Conservation (phyloP, 2,888 invertebrate genomes). For the Sceliomorpha sp. region DNA sequence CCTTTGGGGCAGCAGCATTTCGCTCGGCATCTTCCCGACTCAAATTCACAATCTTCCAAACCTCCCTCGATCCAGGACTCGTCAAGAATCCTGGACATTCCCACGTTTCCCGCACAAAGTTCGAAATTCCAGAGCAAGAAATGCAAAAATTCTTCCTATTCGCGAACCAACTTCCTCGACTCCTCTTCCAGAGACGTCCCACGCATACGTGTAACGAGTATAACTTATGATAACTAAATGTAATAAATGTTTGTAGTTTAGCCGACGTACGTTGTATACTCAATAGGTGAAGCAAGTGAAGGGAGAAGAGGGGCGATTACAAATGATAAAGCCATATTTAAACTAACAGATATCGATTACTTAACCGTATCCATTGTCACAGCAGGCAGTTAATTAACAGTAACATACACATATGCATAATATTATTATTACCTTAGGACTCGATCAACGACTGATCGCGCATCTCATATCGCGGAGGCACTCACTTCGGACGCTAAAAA, state of each 20-base stretch:
- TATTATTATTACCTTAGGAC: constrained; percentile 68
- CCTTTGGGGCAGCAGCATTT: neutral
- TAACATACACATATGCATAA: constrained; percentile 61
- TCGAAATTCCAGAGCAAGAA: constrained; percentile 1
- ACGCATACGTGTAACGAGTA: constrained; percentile 64
- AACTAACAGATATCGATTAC: constrained; percentile 76
- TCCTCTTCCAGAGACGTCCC: constrained; percentile 51
- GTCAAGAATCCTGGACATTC: neutral
- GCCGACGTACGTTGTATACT: constrained; percentile 78
- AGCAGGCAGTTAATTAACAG: constrained; percentile 70
- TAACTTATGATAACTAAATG: constrained; percentile 76
- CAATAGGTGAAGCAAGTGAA: constrained; percentile 63
- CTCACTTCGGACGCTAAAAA: constrained; percentile 72
- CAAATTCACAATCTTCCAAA: constrained; percentile 39
- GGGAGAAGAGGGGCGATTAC: constrained; percentile 56
- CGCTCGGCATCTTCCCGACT: constrained; percentile 18
- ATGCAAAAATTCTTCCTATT: constrained; percentile 27
- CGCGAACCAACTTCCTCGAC: neutral
- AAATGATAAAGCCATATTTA: constrained; percentile 75
- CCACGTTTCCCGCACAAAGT: neutral
- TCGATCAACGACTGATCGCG: constrained; percentile 60
- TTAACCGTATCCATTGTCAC: constrained; percentile 75
- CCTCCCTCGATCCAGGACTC: no score
- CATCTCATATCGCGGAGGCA: constrained; percentile 76
- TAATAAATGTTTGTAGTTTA: constrained; percentile 79